Conservation (phyloP, 2,888 invertebrate genomes). For the Spodoptera exigua region DNA sequence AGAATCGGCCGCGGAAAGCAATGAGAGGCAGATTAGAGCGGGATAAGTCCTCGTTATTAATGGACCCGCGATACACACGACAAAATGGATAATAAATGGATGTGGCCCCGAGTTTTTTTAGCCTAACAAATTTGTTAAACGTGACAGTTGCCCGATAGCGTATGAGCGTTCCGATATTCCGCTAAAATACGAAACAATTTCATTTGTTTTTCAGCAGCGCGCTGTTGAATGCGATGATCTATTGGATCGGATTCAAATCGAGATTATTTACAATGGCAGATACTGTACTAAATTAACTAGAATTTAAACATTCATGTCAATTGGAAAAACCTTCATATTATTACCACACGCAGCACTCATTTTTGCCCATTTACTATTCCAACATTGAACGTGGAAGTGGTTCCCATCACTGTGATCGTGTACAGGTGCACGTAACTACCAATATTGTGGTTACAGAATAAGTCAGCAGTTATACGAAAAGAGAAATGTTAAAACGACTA, state of each 20-base stretch:
- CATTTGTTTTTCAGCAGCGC: constrained; percentile 24
- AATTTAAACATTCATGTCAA: not conserved
- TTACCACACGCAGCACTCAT: too few relatives aligned
- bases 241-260: not conserved
- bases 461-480: not conserved
- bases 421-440: constrained; percentile 5
- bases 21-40: constrained; percentile 86
- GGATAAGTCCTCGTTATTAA: constrained; percentile 87
- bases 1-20: constrained; percentile 87
- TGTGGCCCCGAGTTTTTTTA: constrained; percentile 66
- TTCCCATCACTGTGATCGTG: not conserved
- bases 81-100: constrained; percentile 83
- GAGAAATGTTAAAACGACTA: not conserved
- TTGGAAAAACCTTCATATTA: too few relatives aligned
- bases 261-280: not conserved
- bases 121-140: constrained; percentile 59
- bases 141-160: constrained; percentile 58
- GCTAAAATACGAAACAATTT: constrained; percentile 29
- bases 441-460: constrained; percentile 5
- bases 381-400: not conserved
- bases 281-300: not conserved
- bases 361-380: constrained; percentile 4
- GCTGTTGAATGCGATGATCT: not conserved
- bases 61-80: constrained; percentile 85
- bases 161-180: constrained; percentile 49